Conservation (phyloP, 2,797 vertebrate species). For the Periophthalmus magnuspinnatus region DNA sequence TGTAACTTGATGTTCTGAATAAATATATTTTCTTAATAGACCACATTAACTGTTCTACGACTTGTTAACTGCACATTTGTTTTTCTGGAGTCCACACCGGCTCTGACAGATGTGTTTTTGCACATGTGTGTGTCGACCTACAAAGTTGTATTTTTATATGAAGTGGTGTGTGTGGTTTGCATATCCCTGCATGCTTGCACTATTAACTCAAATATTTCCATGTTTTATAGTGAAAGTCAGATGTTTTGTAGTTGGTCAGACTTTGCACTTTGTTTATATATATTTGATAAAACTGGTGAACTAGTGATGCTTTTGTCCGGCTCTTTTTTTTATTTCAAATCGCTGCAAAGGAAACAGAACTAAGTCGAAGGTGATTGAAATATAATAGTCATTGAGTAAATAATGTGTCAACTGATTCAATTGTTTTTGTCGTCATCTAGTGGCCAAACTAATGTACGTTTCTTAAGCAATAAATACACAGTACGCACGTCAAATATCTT, state of each 20-base stretch:
- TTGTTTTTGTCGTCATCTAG: constrained; percentile 36
- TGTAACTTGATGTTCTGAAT: background rate
- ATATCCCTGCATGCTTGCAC: constrained; percentile 11
- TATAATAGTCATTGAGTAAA: background rate
- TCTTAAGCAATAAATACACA: no score
- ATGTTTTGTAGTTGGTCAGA: background rate
- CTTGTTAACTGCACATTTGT: background rate
- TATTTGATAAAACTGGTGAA: background rate
- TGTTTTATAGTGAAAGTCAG: constrained; percentile 2
- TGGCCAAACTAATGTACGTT: constrained; percentile 11
- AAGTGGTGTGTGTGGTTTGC: background rate
- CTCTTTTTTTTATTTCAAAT: background rate
- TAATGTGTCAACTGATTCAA: background rate
- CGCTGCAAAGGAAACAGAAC: background rate
- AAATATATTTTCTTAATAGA: background rate
- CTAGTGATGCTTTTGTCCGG: background rate
- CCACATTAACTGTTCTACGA: background rate
- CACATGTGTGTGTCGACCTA: background rate
- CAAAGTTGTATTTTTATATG: background rate
- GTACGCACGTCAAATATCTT: background rate
- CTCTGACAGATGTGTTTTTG: background rate
- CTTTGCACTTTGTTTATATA: background rate
- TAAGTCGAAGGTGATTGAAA: background rate
- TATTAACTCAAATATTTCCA: background rate
- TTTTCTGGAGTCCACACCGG: background rate